Conservation (phyloP, 2,888 invertebrate genomes). For the Enoplolaimus lenunculus region DNA sequence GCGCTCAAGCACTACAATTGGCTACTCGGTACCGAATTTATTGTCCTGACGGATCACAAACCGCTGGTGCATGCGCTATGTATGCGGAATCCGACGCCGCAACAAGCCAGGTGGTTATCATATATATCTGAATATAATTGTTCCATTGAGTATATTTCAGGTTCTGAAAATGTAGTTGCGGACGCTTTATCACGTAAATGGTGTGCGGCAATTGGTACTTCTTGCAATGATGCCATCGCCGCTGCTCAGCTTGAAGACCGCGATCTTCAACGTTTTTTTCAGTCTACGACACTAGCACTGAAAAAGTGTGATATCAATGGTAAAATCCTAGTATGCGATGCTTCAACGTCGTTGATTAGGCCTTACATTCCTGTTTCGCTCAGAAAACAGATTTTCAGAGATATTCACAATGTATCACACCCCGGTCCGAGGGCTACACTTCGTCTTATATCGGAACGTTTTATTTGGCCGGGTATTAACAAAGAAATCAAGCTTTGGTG, state of each 20-base stretch:
- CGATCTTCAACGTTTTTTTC: background rate
- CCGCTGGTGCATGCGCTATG: background rate
- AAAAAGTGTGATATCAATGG: background rate
- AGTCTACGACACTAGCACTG: background rate
- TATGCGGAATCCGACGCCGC: background rate
- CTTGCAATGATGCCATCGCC: background rate
- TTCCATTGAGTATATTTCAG: background rate
- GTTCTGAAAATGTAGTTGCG: background rate
- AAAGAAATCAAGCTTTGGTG: background rate
- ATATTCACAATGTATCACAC: background rate
- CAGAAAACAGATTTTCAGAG: background rate
- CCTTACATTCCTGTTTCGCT: background rate
- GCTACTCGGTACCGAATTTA: background rate
- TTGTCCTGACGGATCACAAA: conserved; percentile 3
- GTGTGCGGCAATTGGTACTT: background rate
- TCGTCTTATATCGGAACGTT: background rate
- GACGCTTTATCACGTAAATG: conserved; percentile 8
- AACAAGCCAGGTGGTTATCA: conserved; percentile 7
- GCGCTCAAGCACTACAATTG: background rate
- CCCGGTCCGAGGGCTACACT: background rate
- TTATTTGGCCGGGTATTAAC: background rate
- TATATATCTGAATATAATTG: conserved; percentile 1
- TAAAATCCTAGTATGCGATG: background rate
- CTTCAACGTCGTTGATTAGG: background rate
- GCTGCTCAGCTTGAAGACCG: background rate